Evolutionary conservation across 2,113 vertebrate genomes (phyloP).

Genomic region (Nycticorax nycticorax): DNA sequence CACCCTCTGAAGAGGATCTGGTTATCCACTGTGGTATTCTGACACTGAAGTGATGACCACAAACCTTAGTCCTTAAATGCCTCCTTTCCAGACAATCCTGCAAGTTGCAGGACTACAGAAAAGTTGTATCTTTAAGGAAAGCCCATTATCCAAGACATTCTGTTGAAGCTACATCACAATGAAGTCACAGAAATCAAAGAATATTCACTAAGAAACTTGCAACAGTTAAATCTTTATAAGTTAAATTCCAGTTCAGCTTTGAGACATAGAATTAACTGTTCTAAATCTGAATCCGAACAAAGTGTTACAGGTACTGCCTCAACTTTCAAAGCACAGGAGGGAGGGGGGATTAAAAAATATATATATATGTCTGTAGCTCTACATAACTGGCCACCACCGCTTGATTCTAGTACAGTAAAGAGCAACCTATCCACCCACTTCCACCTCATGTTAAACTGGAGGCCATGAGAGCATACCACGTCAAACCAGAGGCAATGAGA

Average conservation of each 20-base stretch:
- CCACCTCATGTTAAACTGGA: not conserved
- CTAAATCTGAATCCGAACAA: not conserved
- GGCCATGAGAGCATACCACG: not conserved
- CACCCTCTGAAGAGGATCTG: not conserved
- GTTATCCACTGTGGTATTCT: not conserved
- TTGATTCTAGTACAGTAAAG: not conserved
- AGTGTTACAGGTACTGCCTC: not conserved
- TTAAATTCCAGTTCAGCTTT: not conserved
- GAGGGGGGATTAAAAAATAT: too few relatives aligned
- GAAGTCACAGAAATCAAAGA: not conserved
- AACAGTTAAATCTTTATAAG: not conserved
- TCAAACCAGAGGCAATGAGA: not conserved
- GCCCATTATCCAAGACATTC: not conserved
- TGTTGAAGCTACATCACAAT: not conserved
- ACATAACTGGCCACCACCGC: not conserved
- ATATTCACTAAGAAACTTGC: not conserved
- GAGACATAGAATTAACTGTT: not conserved
- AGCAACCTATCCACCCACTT: not conserved
- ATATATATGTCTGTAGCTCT: not conserved
- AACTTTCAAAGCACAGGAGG: not conserved
- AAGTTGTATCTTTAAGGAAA: not conserved
- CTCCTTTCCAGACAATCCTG: not conserved
- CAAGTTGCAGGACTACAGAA: not conserved
- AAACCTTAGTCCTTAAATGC: not conserved
- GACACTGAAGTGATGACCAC: not conserved